Conservation (phyloP, 2,888 invertebrate genomes). For the Pimpla rufipes region DNA sequence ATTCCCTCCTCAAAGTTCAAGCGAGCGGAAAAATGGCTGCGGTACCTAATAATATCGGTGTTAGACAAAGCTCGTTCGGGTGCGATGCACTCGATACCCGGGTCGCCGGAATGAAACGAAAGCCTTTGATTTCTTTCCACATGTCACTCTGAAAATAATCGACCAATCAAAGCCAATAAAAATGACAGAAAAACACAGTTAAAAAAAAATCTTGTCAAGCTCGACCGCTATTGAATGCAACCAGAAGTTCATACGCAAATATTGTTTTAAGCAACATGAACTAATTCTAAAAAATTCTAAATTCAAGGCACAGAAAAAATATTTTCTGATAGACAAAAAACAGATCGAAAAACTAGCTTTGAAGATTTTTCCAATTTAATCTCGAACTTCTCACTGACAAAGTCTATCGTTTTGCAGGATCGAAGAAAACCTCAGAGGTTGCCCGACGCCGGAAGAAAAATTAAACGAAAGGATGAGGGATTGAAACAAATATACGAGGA, state of each 20-base stretch:
- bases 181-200: too few species aligned
- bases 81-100: neutral
- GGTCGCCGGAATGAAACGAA: too few species aligned
- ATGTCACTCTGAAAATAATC: too few species aligned
- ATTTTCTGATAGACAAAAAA: neutral
- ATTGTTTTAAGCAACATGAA: too few species aligned
- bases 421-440: neutral
- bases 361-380: neutral
- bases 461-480: neutral
- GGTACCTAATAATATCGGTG: constrained; percentile 17
- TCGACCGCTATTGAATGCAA: too few species aligned
- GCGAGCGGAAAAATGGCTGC: constrained; percentile 62
- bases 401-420: too few species aligned
- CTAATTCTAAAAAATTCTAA: too few species aligned
- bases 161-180: too few species aligned
- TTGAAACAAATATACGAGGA: neutral
- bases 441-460: neutral
- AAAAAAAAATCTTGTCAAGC: too few species aligned
- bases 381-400: neutral
- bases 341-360: neutral
- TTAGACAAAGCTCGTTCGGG: neutral
- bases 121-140: too few species aligned
- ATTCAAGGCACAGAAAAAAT: neutral
- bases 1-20: constrained; percentile 63
- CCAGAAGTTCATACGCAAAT: too few species aligned